phyloP scores from a whole-genome alignment of 1,140 invertebrate species.

The Drusus annulatus region DNA sequence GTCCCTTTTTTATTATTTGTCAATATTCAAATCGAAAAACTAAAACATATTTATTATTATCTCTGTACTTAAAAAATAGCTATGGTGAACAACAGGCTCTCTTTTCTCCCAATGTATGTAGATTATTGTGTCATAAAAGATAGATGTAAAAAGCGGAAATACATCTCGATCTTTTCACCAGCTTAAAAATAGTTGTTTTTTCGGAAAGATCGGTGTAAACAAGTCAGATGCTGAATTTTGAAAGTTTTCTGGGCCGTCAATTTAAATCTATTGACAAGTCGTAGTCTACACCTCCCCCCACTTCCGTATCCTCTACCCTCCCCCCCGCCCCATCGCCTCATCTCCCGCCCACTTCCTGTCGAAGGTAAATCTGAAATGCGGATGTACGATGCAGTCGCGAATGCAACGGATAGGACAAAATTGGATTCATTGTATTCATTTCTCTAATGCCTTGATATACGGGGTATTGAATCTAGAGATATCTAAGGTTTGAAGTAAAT shows the following conservation, averaged over 20 bases:
- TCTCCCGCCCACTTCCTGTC: neutral
- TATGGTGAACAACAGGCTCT: too few species aligned
- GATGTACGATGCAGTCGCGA: conserved; percentile 19
- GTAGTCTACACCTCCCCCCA: neutral
- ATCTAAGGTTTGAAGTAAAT: too few species aligned
- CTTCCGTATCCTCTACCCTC: neutral
- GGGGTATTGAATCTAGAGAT: neutral
- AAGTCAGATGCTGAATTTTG: conserved; percentile 11
- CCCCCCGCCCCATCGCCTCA: neutral
- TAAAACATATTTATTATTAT: too few species aligned
- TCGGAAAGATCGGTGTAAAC: neutral
- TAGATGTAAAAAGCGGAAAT: too few species aligned
- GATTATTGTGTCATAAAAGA: too few species aligned
- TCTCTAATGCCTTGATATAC: conserved; percentile 23
- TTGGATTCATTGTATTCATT: conserved; percentile 33
- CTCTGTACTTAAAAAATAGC: too few species aligned
- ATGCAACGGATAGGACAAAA: conserved; percentile 26
- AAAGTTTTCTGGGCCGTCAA: conserved; percentile 8
- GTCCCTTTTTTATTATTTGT: too few species aligned
- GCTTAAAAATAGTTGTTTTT: too few species aligned
- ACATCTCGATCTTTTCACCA: too few species aligned
- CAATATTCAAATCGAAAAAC: too few species aligned
- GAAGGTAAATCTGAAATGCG: conserved; percentile 11
- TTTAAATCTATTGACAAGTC: conserved; percentile 7
- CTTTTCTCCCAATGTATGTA: too few species aligned